These are phyloP conservation scores for Dissostichus mawsoni DNA, from an alignment of 2,113 vertebrate genomes.

Conservation along the genomic window DNA sequence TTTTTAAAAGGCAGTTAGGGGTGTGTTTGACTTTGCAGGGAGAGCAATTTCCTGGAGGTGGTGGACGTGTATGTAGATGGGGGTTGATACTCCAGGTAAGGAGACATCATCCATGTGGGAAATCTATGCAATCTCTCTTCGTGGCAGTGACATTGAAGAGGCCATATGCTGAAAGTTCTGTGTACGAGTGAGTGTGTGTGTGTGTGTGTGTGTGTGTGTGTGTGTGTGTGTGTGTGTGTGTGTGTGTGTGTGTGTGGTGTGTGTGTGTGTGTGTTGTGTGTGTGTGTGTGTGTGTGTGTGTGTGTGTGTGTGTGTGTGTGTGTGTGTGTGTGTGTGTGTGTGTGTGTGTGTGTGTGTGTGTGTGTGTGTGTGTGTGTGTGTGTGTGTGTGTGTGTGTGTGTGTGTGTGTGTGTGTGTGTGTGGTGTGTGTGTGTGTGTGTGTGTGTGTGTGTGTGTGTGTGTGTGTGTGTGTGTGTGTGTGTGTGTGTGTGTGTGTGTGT, in stretches of 20 bases:
- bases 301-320: background rate
- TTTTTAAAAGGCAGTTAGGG: slow-evolving; percentile 80
- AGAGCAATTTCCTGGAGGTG: slow-evolving; percentile 81
- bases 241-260: slow-evolving; percentile 27
- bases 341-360: background rate
- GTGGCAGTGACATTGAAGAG: slow-evolving; percentile 79
- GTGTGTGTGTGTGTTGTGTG: too few relatives aligned
- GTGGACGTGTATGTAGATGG: slow-evolving; percentile 80
- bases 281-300: slow-evolving; percentile 12
- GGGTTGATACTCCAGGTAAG: slow-evolving; percentile 80
- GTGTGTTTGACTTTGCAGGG: slow-evolving; percentile 84
- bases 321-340: slow-evolving; percentile 9
- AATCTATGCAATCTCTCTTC: slow-evolving; percentile 79
- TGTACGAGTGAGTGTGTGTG: slow-evolving; percentile 32
- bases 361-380: background rate
- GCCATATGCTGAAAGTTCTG: slow-evolving; percentile 74
- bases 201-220: slow-evolving; percentile 21
- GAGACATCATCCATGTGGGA: slow-evolving; percentile 82
- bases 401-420: too few relatives aligned
- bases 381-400: too few relatives aligned
- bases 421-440: too few relatives aligned
- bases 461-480: slow-evolving; percentile 25
- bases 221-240: slow-evolving; percentile 35
- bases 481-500: slow-evolving; percentile 30
- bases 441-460: slow-evolving; percentile 33